These are phyloP conservation scores for Clitarchus hookeri DNA, from an alignment of 2,888 invertebrate genomes.

Conservation along the genomic window DNA sequence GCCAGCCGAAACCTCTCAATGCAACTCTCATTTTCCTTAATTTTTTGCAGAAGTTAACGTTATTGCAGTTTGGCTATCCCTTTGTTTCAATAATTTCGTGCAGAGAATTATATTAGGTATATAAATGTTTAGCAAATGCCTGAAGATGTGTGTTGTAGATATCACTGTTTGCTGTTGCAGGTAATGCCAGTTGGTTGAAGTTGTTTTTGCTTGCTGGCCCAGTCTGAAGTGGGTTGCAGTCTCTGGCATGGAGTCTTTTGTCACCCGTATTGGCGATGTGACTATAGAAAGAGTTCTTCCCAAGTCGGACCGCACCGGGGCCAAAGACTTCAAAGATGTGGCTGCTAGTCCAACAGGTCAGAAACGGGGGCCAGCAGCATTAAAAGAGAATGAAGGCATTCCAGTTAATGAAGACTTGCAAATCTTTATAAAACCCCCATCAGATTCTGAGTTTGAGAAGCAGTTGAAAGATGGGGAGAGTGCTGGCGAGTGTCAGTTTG, in stretches of 20 bases:
- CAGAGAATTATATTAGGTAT: no score
- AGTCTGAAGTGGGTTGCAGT: neutral
- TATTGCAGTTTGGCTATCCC: no score
- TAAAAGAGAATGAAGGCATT: slow-evolving; percentile 52
- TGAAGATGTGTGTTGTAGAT: neutral
- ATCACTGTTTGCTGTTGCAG: slow-evolving; percentile 15
- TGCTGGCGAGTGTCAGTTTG: slow-evolving; percentile 52
- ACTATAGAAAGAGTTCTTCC: slow-evolving; percentile 61
- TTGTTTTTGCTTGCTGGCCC: neutral
- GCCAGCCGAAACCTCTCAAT: no score
- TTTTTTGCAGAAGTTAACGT: no score
- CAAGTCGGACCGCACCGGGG: slow-evolving; percentile 43
- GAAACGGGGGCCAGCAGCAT: slow-evolving; percentile 49
- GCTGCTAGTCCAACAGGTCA: slow-evolving; percentile 50
- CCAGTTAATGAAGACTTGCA: slow-evolving; percentile 38
- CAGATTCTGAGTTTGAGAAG: slow-evolving; percentile 23
- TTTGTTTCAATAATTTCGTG: no score
- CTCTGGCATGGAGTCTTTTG: slow-evolving; percentile 58
- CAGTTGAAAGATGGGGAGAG: slow-evolving; percentile 18
- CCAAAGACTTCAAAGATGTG: slow-evolving; percentile 16
- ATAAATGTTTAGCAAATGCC: no score
- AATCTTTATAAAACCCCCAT: slow-evolving; percentile 38
- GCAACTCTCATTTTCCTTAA: no score
- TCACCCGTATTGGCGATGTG: slow-evolving; percentile 64
- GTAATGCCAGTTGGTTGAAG: slow-evolving; percentile 16